Percentiles rank a stretch among this genome's conserved stretches.
Evolutionary conservation across 2,113 vertebrate genomes (phyloP).

Genomic region (crab-eating macaque (Macaca fascicularis)): T2T-MFA8v1.1 NC_088391.1:76765001-76765500

Average conservation of each 20-base stretch:
- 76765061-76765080: not conserved
- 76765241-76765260: not conserved
- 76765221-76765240: not conserved
- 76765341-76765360: not conserved
- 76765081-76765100: constrained; percentile 18
- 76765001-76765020: not conserved
- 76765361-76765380: not conserved
- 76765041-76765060: not conserved
- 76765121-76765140: not conserved
- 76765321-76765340: not conserved
- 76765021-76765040: not conserved
- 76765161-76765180: not conserved
- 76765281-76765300: not conserved
- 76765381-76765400: not conserved
- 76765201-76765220: constrained; percentile 9
- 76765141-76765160: not conserved
- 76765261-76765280: not conserved
- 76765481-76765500: not conserved
- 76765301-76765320: not conserved
- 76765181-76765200: not conserved
- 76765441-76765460: not conserved
- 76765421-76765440: not conserved
- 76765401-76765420: not conserved
- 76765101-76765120: not conserved
- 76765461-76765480: no score